Evolutionary conservation across 2,113 vertebrate genomes (phyloP), one percentile per base, ranked within the genome.

Genomic region (Podarcis raffonei): DNA sequence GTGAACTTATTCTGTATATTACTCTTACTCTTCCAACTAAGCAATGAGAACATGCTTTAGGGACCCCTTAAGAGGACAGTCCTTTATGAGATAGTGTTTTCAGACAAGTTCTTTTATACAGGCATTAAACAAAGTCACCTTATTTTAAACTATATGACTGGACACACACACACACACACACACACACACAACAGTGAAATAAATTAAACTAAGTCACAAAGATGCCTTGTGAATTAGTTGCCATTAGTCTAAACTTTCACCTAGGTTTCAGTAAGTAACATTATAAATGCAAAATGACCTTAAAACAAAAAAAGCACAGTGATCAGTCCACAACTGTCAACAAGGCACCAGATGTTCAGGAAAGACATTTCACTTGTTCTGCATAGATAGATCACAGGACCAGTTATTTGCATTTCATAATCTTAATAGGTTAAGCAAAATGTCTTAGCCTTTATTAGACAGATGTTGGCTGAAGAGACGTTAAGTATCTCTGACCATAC

Each of bases 241-340:
- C 88, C 93, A 93, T 96, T 91, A 94, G 32, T 86, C 42, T 69
- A 42, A 90, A 95, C 93, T 89, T 81, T 85, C 95, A 78, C 90
- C 91, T 0, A 0, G 90, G 83, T 85, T 90, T 90, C 88, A 90
- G 89, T 77, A 83, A 92, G 59, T 91, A 87, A 85, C 2, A 13
- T 72, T 93, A 93, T 72, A 91, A 91, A 93, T 84, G 89, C 89
- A 93, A 89, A 93, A 75, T 76, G 62, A n/a, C 35, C 25, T 93
- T 92, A 5, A 88, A 37, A 66, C 90, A 84, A 87, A 83, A 91
- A 89, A 94, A 86, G 53, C 88, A 89, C 80, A 83, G 8, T 92
- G 83, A 91, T 86, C 83, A 88, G 82, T 90, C 81, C 86, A 93
- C 80, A 85, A 84, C 87, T 89, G 88, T 93, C 85, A 90, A 77